A percentile compares a stretch with the other conserved stretches of the same genome.
These are phyloP conservation scores for Astropecten irregularis DNA, from an alignment of 53 echinoderm and acorn worm species.

Conservation along the genomic window DNA sequence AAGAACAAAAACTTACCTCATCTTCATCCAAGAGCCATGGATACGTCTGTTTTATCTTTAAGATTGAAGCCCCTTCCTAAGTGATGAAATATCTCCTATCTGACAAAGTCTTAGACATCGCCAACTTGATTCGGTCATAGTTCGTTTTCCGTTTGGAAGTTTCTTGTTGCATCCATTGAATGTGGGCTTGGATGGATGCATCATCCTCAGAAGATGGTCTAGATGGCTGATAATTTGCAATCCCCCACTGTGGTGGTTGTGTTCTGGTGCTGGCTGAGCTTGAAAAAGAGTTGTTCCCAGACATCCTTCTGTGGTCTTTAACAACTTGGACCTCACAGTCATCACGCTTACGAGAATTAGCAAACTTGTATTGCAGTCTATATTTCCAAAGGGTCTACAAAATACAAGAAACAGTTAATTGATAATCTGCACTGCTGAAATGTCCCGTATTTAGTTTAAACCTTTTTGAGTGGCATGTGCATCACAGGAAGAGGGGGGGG, in stretches of 20 bases:
- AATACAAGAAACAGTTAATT: no score
- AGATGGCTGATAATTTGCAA: conserved; percentile 28
- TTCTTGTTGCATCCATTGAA: no score
- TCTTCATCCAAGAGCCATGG: conserved; percentile 53
- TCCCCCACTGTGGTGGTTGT: conserved; percentile 39
- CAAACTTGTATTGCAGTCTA: conserved; percentile 51
- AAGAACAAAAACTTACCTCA: conserved; percentile 48
- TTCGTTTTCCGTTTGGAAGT: no score
- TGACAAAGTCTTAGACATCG: conserved; percentile 1
- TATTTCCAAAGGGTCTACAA: conserved; percentile 55
- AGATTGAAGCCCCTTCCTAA: neutral
- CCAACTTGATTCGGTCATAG: conserved; percentile 9
- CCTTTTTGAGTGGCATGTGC: no score
- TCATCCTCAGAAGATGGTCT: conserved; percentile 27
- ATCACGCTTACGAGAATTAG: conserved; percentile 12
- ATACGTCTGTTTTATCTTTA: conserved; percentile 5
- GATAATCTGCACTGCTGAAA: no score
- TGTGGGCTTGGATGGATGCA: no score
- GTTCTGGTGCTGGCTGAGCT: no score
- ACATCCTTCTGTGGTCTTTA: no score
- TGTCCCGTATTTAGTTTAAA: no score
- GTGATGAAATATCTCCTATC: conserved; percentile 7
- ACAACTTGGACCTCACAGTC: neutral
- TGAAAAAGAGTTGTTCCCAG: no score
- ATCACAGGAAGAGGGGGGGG: no score